Base-by-base conservation (phyloP, 2,113 vertebrate species). In the Corythornis cristatus region DNA sequence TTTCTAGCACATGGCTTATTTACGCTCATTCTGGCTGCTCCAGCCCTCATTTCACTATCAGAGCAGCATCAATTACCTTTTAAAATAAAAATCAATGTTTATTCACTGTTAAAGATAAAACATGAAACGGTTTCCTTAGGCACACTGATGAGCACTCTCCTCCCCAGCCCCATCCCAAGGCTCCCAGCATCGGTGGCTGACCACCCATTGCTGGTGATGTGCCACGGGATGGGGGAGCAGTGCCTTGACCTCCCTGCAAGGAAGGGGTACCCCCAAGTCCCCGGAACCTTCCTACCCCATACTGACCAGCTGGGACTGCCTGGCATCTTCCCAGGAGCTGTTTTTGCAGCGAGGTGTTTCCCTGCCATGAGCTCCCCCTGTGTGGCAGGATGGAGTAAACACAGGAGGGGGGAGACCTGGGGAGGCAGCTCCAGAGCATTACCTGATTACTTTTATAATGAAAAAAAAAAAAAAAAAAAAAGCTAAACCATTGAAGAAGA, bases 21-120 rank as follows among this genome's bases (percentile, higher is more conserved):
- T 84, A 79, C 11, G 7, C 74, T 8, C 11, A 28, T 71, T 48
- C 85, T 28, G 67, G 82, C 86, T 87, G 95, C 90, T 92, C 71
- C 74, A 12, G 77, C 14, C 0, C 56, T 92, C 66, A 3, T 6
- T 79, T 73, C 0, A 0, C 74, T 79, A 22, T 82, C 86, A n/a
- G 9, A 79, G 88, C 87, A 66, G 88, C n/a, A 78, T 83, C 91
- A 91, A 85, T 93, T 86, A 79, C 62, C 40, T 90, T 83, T 86
- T 68, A 53, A 90, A 95, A 93, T 89, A 83, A 90, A 92, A 96
- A 93, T 95, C 93, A 57, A 62, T 95, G 86, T 79, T 95, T 95
- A 74, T 88, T 81, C 61, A 64, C 73, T 65, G 65, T 42, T 62
- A 56, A 88, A 88, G 72, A 72, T 65, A 70, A 89, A 94, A 89